Evolutionary conservation across 2,888 invertebrate genomes (phyloP).

Genomic region (Stramonita haemastoma): DNA sequence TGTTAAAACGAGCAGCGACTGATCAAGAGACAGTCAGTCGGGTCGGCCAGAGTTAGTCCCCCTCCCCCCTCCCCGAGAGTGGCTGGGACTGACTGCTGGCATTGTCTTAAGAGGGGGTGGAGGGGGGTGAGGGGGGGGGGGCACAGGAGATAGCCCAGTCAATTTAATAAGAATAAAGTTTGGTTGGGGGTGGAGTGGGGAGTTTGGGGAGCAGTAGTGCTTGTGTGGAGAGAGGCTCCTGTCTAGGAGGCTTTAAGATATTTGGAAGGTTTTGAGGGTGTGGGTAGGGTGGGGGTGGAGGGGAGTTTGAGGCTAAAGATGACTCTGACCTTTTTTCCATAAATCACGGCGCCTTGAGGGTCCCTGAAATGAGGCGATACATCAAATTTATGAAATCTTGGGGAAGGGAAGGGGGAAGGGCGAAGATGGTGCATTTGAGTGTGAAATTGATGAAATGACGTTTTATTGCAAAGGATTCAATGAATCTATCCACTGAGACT

Average conservation of each 20-base stretch:
- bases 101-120: conserved; percentile 36
- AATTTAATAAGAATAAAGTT: conserved; percentile 43
- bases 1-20: conserved; percentile 37
- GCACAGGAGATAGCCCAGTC: conserved; percentile 28
- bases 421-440: conserved; percentile 42
- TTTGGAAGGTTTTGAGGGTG: neutral
- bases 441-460: conserved; percentile 55
- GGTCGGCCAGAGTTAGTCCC: neutral
- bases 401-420: neutral
- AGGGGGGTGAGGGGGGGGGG: neutral
- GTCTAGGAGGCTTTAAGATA: neutral
- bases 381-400: conserved; percentile 55
- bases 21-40: conserved; percentile 35
- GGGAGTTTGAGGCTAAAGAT: conserved; percentile 4
- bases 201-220: neutral
- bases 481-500: conserved; percentile 46
- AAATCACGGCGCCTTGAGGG: conserved; percentile 39
- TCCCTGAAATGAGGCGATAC: conserved; percentile 48
- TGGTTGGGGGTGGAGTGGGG: neutral
- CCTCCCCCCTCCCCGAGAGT: neutral
- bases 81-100: neutral
- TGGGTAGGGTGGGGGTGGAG: neutral
- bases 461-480: conserved; percentile 53
- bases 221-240: neutral
- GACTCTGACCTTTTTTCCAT: conserved; percentile 37